Evolutionary conservation across 2,113 vertebrate species (phyloP).

Genomic region (Rhea pennata): DNA sequence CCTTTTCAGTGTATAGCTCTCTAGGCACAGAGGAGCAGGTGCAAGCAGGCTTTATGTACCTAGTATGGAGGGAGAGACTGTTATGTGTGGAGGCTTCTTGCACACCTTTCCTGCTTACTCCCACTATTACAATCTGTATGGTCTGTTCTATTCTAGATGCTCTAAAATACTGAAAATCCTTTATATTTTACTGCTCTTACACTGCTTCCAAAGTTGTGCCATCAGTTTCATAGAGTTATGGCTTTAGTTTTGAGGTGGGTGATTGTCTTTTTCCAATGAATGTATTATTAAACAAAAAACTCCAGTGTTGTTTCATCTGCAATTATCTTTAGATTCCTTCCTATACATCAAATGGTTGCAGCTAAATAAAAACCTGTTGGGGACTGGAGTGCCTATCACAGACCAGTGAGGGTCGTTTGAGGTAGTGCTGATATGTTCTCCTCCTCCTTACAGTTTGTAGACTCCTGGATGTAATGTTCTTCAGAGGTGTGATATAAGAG

Average conservation of each 20-base stretch:
- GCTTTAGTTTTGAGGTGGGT: not conserved
- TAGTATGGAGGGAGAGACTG: not conserved
- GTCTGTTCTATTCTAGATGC: not conserved
- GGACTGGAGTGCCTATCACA: not conserved
- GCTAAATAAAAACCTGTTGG: not conserved
- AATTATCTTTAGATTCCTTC: not conserved
- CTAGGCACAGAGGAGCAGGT: not conserved
- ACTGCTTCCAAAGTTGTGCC: not conserved
- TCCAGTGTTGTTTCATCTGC: not conserved
- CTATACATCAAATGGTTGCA: not conserved
- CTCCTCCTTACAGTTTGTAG: not conserved
- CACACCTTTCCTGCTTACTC: not conserved
- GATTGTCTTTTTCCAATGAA: not conserved
- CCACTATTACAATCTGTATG: fast-evolving
- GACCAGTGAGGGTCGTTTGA: not conserved
- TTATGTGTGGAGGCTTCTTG: not conserved
- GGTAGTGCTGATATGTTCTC: not conserved
- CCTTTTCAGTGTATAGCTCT: not conserved
- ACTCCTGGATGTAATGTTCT: not conserved
- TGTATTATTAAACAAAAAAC: not conserved
- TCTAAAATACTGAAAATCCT: not conserved
- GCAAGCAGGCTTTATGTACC: not conserved
- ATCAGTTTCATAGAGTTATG: not conserved
- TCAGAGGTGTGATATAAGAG: not conserved
- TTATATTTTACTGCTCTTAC: not conserved